Base-by-base conservation (phyloP, 2,888 invertebrate species). In the Formica aserva region DNA sequence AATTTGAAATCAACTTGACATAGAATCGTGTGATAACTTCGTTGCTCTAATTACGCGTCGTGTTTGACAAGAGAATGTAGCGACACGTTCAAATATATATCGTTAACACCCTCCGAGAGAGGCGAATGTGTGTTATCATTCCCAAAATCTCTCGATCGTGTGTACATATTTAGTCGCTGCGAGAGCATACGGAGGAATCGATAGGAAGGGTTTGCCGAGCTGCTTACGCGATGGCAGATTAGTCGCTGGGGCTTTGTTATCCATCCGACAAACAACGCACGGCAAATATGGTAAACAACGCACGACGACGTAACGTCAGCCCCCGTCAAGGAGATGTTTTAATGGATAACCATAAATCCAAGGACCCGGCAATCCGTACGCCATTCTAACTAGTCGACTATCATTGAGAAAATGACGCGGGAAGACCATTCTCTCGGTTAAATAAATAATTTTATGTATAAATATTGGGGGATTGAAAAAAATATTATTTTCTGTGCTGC, bases 301-400 rank as follows among this genome's bases (percentile, higher is more conserved):
- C 72, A 62, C 72, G 72, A n/a, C 77, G 84, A 85, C 82, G 86
- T 85, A 86, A 85, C 86, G 83, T 88, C 86, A 72, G 77, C 76
- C 69, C 78, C 57, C 62, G 72, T 80, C 72, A 80, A 80, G 78
- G 35, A 72, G 78, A 60, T 80, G 72, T 72, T 52, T 52, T 80
- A 80, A 80, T 80, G 78, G 78, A 80, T 80, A 80, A 80, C 60
- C 78, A 80, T 80, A 80, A 80, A 80, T 80, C 45, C 78, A 71
- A 72, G 72, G 18, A 45, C 60, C 72, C 38, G 60, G 60, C 45
- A 72, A 80, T 80, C 78, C 26, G 60, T 35, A 9, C 45, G 55
- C 62, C 60, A 45, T 72, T 80, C 72, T 48, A 45, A 45, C 78
- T 72, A 80, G 78, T 80, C 78, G 35, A 72, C 72, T 57, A 45